A percentile compares a stretch with the other conserved stretches of the same genome.
These are phyloP conservation scores for Tethya wilhelma DNA, from an alignment of 37 sponge, comb jelly and placozoan genomes.

Conservation along the genomic window DNA sequence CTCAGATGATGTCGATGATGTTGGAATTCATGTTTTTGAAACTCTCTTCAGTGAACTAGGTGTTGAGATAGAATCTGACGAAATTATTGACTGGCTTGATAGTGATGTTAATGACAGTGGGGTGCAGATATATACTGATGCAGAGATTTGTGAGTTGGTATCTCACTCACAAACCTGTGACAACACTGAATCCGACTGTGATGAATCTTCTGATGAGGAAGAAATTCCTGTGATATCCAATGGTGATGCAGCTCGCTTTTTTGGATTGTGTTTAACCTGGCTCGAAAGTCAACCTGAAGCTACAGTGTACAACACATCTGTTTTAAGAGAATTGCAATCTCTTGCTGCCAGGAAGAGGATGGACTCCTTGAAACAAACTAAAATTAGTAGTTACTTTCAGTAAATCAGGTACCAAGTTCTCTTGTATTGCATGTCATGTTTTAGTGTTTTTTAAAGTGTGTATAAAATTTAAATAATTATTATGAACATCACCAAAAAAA, in stretches of 20 bases:
- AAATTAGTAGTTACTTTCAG: slow-evolving; percentile 12
- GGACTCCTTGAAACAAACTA: slow-evolving; percentile 12
- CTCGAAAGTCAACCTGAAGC: slow-evolving; percentile 37
- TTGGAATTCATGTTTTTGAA: too few relatives aligned
- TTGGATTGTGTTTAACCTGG: slow-evolving; percentile 22
- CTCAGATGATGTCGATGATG: slow-evolving; percentile 6
- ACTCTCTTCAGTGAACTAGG: not conserved
- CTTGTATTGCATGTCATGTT: not conserved
- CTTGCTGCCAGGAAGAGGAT: slow-evolving; percentile 18
- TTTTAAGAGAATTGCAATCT: slow-evolving; percentile 25
- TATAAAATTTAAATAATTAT: too few relatives aligned
- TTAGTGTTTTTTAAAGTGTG: too few relatives aligned
- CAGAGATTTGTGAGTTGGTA: slow-evolving; percentile 36
- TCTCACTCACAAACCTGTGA: not conserved
- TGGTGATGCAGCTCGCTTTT: slow-evolving; percentile 27
- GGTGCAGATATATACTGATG: slow-evolving; percentile 6
- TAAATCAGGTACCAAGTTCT: not conserved
- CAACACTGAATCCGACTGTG: slow-evolving; percentile 1
- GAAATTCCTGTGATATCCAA: not conserved
- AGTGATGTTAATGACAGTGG: not conserved
- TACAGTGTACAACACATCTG: slow-evolving; percentile 11
- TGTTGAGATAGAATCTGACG: not conserved
- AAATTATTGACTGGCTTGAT: slow-evolving; percentile 2
- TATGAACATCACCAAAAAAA: too few relatives aligned
- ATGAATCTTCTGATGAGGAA: not conserved